Conservation (phyloP, 2,797 vertebrate genomes). For the Australoheros facetus region DNA sequence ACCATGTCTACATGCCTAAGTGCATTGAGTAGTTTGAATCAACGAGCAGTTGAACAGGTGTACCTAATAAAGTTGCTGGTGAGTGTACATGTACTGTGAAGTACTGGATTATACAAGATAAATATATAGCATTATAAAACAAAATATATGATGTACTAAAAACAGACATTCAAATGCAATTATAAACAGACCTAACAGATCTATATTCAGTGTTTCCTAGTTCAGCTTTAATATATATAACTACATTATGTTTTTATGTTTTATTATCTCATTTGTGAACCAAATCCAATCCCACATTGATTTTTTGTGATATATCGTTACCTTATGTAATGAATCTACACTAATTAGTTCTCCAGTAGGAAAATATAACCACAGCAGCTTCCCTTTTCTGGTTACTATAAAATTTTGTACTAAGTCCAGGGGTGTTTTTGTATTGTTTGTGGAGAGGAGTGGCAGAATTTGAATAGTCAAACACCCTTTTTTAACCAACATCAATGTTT, state of each 20-base stretch:
- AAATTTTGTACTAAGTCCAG: neutral
- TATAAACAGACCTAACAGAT: neutral
- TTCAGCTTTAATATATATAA: neutral
- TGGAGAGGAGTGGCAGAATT: neutral
- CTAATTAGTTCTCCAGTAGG: neutral
- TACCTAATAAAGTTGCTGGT: neutral
- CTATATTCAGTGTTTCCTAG: neutral
- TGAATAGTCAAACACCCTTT: slow-evolving; percentile 15
- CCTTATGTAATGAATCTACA: neutral
- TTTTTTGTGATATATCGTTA: slow-evolving; percentile 3
- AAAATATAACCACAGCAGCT: neutral
- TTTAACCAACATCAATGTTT: neutral
- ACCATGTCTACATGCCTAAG: neutral
- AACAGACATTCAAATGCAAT: neutral
- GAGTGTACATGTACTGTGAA: neutral
- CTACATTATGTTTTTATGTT: slow-evolving; percentile 1
- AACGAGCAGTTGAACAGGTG: neutral
- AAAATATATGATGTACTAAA: neutral
- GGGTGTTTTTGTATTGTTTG: neutral
- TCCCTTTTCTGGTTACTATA: neutral
- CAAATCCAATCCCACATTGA: slow-evolving; percentile 3
- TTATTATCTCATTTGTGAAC: slow-evolving; percentile 1
- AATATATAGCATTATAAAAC: neutral
- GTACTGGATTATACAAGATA: neutral
- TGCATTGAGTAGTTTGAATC: neutral